phyloP scores from a whole-genome alignment of 2,797 vertebrate genomes.

The Pseudochirops cupreus region DNA sequence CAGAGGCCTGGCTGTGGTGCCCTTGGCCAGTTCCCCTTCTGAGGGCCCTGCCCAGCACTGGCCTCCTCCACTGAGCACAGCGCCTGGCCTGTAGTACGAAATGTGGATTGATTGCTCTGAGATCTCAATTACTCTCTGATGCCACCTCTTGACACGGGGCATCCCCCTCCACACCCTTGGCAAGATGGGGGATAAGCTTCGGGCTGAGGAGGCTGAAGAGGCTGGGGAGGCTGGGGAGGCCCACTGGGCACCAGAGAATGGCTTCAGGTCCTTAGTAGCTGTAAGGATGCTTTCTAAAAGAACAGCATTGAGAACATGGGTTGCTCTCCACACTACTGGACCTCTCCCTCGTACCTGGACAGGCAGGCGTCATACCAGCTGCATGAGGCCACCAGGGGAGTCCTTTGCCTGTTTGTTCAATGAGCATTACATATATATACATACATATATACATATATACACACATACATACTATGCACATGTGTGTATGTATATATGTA shows the following conservation, averaged over 20 bases:
- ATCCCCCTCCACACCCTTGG: neutral
- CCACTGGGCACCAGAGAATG: neutral
- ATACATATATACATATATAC: no score
- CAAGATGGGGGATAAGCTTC: neutral
- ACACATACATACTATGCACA: no score
- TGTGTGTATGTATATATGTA: no score
- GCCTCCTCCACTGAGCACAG: neutral
- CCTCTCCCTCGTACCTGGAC: neutral
- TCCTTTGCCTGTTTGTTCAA: neutral
- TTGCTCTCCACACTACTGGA: neutral
- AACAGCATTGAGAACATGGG: rapidly evolving
- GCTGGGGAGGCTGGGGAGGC: no score
- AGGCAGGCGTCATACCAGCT: neutral
- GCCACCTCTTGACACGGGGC: neutral
- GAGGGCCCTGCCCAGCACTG: neutral
- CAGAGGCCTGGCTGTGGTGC: neutral
- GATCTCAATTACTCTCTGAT: neutral
- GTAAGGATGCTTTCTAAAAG: neutral
- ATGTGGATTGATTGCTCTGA: neutral
- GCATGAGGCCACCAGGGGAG: neutral
- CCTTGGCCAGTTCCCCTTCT: neutral
- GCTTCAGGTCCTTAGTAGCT: neutral
- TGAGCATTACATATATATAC: neutral
- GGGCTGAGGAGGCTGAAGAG: no score
- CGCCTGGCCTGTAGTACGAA: neutral